phyloP scores from a whole-genome alignment of 2,797 vertebrate species.

The Smutsia gigantea region DNA sequence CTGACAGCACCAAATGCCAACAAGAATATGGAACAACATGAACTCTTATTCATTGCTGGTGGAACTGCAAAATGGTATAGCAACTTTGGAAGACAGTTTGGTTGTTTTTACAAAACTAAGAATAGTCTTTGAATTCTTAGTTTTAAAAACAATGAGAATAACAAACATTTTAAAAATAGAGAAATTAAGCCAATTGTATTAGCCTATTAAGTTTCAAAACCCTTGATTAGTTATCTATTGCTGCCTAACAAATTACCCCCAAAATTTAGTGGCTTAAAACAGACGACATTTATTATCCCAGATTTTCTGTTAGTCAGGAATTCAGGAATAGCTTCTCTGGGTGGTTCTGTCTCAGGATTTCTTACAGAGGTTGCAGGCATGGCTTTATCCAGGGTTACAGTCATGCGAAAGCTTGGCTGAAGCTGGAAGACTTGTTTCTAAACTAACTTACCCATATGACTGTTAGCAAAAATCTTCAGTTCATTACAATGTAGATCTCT shows the following conservation, averaged over 20 bases:
- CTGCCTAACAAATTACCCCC: background rate
- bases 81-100: background rate
- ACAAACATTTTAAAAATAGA: background rate
- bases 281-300: background rate
- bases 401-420: background rate
- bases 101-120: background rate
- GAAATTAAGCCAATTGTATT: background rate
- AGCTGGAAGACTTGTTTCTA: background rate
- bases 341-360: background rate
- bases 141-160: background rate
- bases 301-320: background rate
- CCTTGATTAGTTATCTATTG: background rate
- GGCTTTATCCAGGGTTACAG: background rate
- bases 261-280: background rate
- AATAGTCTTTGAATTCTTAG: background rate
- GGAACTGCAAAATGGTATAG: background rate
- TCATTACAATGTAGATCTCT: background rate
- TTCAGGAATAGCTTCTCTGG: background rate
- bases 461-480: background rate
- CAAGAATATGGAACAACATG: background rate
- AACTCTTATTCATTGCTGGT: background rate
- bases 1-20: background rate
- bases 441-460: background rate
- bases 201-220: background rate
- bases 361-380: background rate